These are phyloP conservation scores for Pangasius macronema DNA, from an alignment of 2,797 vertebrate species.

Conservation along the genomic window DNA sequence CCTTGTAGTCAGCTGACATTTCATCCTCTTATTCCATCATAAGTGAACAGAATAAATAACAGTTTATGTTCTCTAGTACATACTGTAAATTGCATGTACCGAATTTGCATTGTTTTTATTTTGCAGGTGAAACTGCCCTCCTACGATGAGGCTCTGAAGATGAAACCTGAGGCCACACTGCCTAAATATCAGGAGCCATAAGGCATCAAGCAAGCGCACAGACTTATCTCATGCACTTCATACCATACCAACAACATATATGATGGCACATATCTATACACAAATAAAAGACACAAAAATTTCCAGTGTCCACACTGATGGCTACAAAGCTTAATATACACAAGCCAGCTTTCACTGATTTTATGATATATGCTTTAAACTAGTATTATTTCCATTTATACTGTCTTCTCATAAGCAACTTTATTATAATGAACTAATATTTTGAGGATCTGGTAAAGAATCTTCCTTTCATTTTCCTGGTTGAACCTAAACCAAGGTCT, in stretches of 20 bases:
- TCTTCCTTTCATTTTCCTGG: not conserved
- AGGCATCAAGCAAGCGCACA: slow-evolving; percentile 11
- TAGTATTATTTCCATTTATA: slow-evolving; percentile 5
- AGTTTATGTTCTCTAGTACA: not conserved
- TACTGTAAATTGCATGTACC: not conserved
- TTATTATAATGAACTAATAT: not conserved
- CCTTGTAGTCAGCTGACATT: not conserved
- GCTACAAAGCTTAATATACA: slow-evolving; percentile 6
- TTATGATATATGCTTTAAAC: not conserved
- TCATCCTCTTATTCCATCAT: not conserved
- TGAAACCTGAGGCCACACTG: slow-evolving; percentile 64
- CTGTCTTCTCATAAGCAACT: not conserved
- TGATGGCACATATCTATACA: not conserved
- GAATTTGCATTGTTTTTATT: slow-evolving; percentile 23
- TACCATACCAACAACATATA: not conserved
- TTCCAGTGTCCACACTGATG: not conserved
- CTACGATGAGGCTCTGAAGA: slow-evolving; percentile 76
- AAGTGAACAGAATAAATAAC: not conserved
- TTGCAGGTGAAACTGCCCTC: slow-evolving; percentile 73
- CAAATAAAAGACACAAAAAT: not conserved
- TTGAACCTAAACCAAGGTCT: not conserved
- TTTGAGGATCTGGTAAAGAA: not conserved
- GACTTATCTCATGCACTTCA: not conserved
- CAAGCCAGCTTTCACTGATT: not conserved
- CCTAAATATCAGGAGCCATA: slow-evolving; percentile 69